Evolutionary conservation across 2,888 invertebrate species (phyloP), one percentile per base, ranked within the genome.

Genomic region (Heliothis peltigera): DNA sequence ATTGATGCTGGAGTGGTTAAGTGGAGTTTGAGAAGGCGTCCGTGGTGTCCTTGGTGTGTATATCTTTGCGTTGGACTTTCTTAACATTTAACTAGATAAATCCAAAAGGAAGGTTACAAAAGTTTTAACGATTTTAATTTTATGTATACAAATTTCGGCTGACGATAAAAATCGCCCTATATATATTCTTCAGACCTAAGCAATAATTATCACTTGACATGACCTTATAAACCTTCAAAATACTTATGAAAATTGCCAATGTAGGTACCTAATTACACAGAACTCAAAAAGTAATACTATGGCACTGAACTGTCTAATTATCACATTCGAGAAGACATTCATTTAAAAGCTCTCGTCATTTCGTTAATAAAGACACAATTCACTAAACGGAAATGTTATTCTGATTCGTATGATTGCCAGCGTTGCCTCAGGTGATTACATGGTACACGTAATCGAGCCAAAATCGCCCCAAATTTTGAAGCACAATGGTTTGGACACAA

Each of bases 401-500:
- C 80, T 77, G 77, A 82, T 82, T 85, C 74, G 63, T 78, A 83
- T 83, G 84, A 84, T 81, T 77, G 81, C 75, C 76, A 80, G 78
- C 81, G 79, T 74, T 76, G 80, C 80, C 83, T 78, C 82, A 70
- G 71, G 79, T 85, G 82, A 89, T 86, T 87, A 85, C 82, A 85
- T 84, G 85, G 82, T 83, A 67, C 78, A 82, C 83, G 84, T 83
- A 84, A 84, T 81, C 83, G 78, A 75, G 60, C 70, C 78, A 74
- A 87, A 85, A 82, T 83, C 76, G 63, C 77, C 80, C 79, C 63
- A 79, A 81, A 81, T 85, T 80, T 80, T 73, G 60, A 77, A 77
- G 70, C 71, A 87, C 87, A 89, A 88, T 85, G 73, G 84, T 73
- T 75, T 75, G 83, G 80, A 84, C 75, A 81, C 85, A 84, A 86